Conservation (phyloP, 2,888 invertebrate genomes). For the Melanostoma scalare region DNA sequence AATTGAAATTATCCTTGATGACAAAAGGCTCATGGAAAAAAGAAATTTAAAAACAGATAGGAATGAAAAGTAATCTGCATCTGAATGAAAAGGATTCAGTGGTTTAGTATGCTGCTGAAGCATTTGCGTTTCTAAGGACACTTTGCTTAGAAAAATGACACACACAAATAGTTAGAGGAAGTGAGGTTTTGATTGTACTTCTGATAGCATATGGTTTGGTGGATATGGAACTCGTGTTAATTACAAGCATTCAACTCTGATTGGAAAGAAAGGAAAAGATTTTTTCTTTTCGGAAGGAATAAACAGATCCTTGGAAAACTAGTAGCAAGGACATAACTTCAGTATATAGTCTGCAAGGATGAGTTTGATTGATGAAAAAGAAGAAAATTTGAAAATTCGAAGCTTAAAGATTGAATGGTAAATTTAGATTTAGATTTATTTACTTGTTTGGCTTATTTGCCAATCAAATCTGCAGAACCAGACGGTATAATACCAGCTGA, state of each 20-base stretch:
- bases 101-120: constrained; percentile 9
- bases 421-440: too few species aligned
- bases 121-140: constrained; percentile 10
- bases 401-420: too few species aligned
- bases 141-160: background rate
- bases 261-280: too few species aligned
- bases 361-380: too few species aligned
- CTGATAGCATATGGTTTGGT: background rate
- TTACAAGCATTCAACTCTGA: background rate
- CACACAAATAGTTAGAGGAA: constrained; percentile 1
- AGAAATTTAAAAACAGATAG: background rate
- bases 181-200: constrained; percentile 15
- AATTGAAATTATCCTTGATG: constrained; percentile 63
- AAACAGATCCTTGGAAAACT: too few species aligned
- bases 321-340: too few species aligned
- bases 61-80: constrained; percentile 23
- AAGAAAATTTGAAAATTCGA: too few species aligned
- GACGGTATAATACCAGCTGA: too few species aligned
- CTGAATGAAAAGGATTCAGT: constrained; percentile 20
- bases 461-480: too few species aligned
- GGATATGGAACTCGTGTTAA: background rate
- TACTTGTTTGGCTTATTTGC: too few species aligned
- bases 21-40: constrained; percentile 46
- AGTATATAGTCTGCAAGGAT: too few species aligned
- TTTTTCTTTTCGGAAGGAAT: too few species aligned